These are phyloP conservation scores for Cossypha caffra DNA, from an alignment of 2,797 vertebrate genomes.

Conservation along the genomic window DNA sequence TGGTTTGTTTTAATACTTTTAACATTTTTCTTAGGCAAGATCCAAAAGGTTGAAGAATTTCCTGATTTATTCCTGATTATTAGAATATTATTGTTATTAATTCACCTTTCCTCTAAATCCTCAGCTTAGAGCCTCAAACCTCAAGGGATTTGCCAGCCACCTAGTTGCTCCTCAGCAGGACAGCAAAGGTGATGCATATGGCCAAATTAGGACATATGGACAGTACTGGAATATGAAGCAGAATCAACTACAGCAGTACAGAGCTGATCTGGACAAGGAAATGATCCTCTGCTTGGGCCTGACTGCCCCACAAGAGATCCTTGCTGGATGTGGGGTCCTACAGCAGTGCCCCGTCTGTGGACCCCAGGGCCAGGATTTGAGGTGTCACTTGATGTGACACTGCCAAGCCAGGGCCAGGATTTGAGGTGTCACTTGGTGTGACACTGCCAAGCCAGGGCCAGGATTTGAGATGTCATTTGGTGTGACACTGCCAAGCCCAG, in stretches of 20 bases:
- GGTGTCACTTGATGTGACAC: neutral
- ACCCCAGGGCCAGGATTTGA: neutral
- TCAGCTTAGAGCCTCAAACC: neutral
- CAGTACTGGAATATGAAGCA: fast-evolving
- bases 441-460: too few species aligned
- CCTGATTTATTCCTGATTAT: neutral
- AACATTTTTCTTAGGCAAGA: neutral
- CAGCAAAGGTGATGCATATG: neutral
- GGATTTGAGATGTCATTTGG: too few species aligned
- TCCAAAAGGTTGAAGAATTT: neutral
- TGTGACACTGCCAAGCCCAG: neutral
- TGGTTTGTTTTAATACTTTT: neutral
- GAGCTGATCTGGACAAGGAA: neutral
- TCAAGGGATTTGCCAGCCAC: neutral
- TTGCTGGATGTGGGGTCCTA: fast-evolving
- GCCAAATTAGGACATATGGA: neutral
- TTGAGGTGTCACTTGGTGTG: too few species aligned
- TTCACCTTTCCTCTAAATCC: neutral
- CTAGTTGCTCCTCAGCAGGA: neutral
- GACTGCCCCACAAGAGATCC: neutral
- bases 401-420: neutral
- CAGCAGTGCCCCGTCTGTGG: fast-evolving
- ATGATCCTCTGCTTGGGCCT: neutral
- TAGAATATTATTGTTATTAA: neutral
- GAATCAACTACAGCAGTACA: neutral